phyloP scores from a whole-genome alignment of 2,888 invertebrate genomes.

The Scaptomyza reducta region DNA sequence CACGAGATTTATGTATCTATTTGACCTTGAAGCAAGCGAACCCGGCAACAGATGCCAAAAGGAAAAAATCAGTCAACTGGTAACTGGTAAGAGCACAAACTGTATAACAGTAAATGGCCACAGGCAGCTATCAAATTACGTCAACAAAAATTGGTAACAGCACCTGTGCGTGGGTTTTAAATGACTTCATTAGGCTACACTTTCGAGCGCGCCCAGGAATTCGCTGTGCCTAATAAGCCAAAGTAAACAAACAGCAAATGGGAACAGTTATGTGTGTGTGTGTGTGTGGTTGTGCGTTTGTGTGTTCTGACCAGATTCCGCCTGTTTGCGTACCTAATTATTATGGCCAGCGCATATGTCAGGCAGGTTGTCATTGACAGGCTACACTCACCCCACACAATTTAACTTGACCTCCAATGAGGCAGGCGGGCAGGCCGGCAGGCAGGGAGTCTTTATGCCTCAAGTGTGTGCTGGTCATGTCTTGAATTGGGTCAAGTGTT shows the following conservation, averaged over 20 bases:
- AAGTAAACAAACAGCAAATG: slow-evolving; percentile 31
- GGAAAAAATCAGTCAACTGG: slow-evolving; percentile 22
- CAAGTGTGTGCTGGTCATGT: slow-evolving; percentile 27
- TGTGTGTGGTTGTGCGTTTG: background rate
- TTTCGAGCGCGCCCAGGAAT: slow-evolving; percentile 13
- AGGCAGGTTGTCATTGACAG: slow-evolving; percentile 37
- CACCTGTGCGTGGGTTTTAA: slow-evolving; percentile 68
- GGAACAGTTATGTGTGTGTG: slow-evolving; percentile 20
- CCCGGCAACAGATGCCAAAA: slow-evolving; percentile 50
- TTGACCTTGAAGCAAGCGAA: slow-evolving; percentile 42
- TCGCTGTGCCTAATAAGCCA: slow-evolving; percentile 43
- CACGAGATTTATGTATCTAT: slow-evolving; percentile 7
- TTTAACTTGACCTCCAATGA: slow-evolving; percentile 52
- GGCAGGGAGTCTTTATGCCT: no score
- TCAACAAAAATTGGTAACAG: slow-evolving; percentile 60
- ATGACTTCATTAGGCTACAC: slow-evolving; percentile 57
- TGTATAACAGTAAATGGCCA: slow-evolving; percentile 44
- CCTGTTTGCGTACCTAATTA: slow-evolving; percentile 26
- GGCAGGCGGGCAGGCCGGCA: background rate
- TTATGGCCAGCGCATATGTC: slow-evolving; percentile 45
- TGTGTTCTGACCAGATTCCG: slow-evolving; percentile 12
- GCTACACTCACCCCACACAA: background rate
- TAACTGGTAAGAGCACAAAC: background rate
- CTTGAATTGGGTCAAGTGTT: slow-evolving; percentile 72
- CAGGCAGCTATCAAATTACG: slow-evolving; percentile 60